Percentiles rank a stretch among this genome's conserved stretches.
These are phyloP conservation scores for Pocillopora verrucosa DNA, from an alignment of 64 coral and sea anemone species.

Conservation along the genomic window DNA sequence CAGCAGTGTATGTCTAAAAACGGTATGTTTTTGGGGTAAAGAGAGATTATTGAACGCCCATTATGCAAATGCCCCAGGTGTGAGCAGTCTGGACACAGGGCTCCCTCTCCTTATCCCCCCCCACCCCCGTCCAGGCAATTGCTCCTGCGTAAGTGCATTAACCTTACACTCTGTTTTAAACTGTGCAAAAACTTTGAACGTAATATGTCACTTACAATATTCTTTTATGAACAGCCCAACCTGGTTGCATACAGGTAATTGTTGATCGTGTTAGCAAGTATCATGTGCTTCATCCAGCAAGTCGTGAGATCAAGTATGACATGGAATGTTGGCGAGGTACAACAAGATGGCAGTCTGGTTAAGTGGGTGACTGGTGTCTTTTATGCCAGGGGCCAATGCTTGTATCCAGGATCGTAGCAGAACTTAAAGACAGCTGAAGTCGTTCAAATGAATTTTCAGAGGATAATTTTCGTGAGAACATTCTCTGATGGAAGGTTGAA, in stretches of 20 bases:
- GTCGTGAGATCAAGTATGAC: slow-evolving; percentile 56
- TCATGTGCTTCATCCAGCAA: slow-evolving; percentile 30
- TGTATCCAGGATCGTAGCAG: slow-evolving; percentile 87
- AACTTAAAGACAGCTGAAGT: slow-evolving; percentile 82
- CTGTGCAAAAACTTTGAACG: no score
- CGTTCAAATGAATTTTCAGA: slow-evolving; percentile 77
- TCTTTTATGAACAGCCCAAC: slow-evolving; percentile 62
- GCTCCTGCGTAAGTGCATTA: not conserved
- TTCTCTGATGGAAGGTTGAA: slow-evolving; percentile 90
- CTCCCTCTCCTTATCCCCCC: no score
- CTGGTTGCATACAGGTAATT: slow-evolving; percentile 85
- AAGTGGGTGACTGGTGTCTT: slow-evolving; percentile 91
- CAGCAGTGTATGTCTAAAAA: no score
- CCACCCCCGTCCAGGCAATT: not conserved
- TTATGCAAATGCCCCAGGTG: no score
- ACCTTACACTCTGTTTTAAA: no score
- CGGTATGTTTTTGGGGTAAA: no score
- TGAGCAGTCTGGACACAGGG: no score
- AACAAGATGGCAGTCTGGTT: slow-evolving; percentile 88
- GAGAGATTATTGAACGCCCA: no score
- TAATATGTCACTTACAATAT: no score
- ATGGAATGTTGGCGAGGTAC: slow-evolving; percentile 96
- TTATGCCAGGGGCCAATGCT: slow-evolving; percentile 86
- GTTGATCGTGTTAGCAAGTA: slow-evolving; percentile 67
- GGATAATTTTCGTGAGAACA: slow-evolving; percentile 87